Percentiles rank a stretch among this genome's conserved stretches.
Evolutionary conservation across 2,113 vertebrate genomes (phyloP).

Genomic region (Ornithorhynchus anatinus): DNA sequence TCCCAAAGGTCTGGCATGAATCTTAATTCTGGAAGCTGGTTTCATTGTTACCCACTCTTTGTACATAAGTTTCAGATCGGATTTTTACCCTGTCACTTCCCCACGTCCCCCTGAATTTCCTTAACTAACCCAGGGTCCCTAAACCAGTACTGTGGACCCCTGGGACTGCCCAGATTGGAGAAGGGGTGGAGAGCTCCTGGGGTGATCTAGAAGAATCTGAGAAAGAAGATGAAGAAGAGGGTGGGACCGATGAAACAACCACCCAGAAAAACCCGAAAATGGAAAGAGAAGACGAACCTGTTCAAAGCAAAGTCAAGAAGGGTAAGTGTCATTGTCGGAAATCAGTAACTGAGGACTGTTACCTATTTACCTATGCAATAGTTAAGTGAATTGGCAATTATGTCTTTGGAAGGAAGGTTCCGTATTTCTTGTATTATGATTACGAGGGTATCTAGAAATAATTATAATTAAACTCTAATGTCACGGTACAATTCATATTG

Average conservation of each 20-base stretch:
- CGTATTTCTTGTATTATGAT: too few relatives aligned
- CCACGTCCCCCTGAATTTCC: slow-evolving; percentile 55
- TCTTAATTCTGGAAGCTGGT: background rate
- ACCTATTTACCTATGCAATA: too few relatives aligned
- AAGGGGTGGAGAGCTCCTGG: slow-evolving; percentile 85
- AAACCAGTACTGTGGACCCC: slow-evolving; percentile 79
- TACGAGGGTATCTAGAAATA: too few relatives aligned
- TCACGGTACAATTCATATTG: too few relatives aligned
- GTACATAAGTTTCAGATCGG: background rate
- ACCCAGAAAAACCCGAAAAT: slow-evolving; percentile 47
- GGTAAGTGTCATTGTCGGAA: too few relatives aligned
- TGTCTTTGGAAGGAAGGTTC: too few relatives aligned
- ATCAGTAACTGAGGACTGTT: too few relatives aligned
- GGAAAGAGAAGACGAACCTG: slow-evolving; percentile 37
- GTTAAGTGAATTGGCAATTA: too few relatives aligned
- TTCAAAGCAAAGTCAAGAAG: slow-evolving; percentile 5
- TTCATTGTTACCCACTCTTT: background rate
- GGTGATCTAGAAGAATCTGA: slow-evolving; percentile 84
- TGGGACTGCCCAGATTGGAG: slow-evolving; percentile 90
- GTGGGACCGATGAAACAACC: slow-evolving; percentile 44
- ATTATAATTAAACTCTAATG: too few relatives aligned
- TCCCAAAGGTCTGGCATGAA: background rate
- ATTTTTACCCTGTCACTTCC: too few relatives aligned
- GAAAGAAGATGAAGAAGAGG: slow-evolving; percentile 69
- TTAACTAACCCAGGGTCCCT: slow-evolving; percentile 76